phyloP scores from a whole-genome alignment of 2,113 vertebrate species.

The Hirundichthys speculiger region DNA sequence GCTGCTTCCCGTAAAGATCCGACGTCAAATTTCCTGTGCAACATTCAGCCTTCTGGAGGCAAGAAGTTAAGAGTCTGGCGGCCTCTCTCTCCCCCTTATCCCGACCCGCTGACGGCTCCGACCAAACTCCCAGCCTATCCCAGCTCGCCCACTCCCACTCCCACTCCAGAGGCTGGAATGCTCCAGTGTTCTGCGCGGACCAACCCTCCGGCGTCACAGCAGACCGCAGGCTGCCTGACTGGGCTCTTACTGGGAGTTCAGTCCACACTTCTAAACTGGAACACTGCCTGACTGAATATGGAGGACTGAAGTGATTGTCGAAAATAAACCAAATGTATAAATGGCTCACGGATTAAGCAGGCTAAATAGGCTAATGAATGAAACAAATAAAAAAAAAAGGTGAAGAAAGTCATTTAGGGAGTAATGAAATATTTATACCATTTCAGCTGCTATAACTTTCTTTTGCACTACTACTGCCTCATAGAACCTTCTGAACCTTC shows the following conservation, averaged over 20 bases:
- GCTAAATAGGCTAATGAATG: too few species aligned
- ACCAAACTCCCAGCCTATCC: slow-evolving; percentile 83
- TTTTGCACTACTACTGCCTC: too few species aligned
- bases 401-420: too few species aligned
- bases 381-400: too few species aligned
- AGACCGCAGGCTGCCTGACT: slow-evolving; percentile 20
- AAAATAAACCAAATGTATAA: too few species aligned
- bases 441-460: too few species aligned
- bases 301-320: neutral
- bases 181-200: slow-evolving; percentile 34
- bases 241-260: neutral
- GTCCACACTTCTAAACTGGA: too few species aligned
- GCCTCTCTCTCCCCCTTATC: slow-evolving; percentile 23
- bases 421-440: too few species aligned
- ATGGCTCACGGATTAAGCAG: too few species aligned
- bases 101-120: slow-evolving; percentile 55
- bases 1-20: slow-evolving; percentile 8
- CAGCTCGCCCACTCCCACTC: slow-evolving; percentile 81
- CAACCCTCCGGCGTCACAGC: slow-evolving; percentile 57
- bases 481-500: too few species aligned
- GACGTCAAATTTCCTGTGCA: slow-evolving; percentile 45
- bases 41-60: slow-evolving; percentile 34
- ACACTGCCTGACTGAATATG: neutral
- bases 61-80: slow-evolving; percentile 29
- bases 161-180: slow-evolving; percentile 44